These are phyloP conservation scores for Datnioides undecimradiatus DNA, from an alignment of 2,113 vertebrate species.

Conservation along the genomic window DNA sequence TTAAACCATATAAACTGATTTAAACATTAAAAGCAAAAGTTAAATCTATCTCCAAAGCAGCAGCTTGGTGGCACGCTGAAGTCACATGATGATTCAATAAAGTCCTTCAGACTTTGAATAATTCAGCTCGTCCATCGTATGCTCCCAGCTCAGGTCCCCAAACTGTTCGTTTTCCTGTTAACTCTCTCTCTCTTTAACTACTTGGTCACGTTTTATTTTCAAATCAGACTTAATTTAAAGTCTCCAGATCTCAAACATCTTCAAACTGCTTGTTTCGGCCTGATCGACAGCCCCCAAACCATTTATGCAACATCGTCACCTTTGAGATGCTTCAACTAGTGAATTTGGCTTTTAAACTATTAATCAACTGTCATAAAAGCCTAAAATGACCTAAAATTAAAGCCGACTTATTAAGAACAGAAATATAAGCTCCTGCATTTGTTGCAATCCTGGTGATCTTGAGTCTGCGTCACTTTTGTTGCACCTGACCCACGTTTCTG, in stretches of 20 bases:
- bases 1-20: too few relatives aligned
- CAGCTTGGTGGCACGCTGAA: background rate
- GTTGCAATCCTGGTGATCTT: background rate
- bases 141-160: background rate
- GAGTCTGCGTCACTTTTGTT: background rate
- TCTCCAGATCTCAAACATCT: background rate
- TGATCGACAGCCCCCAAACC: background rate
- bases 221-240: too few relatives aligned
- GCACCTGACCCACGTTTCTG: conserved; percentile 2
- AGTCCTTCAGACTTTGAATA: conserved; percentile 5
- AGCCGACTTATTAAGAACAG: background rate
- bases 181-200: background rate
- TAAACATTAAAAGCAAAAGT: background rate
- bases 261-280: background rate
- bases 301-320: background rate
- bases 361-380: background rate
- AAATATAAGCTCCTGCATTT: background rate
- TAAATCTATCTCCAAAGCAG: background rate
- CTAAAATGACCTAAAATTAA: background rate
- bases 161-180: background rate
- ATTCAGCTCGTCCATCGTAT: conserved; percentile 1
- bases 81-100: conserved; percentile 7
- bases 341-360: background rate
- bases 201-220: background rate
- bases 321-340: background rate